Evolutionary conservation across 2,797 vertebrate genomes (phyloP).

Genomic region (Petrocephalus sullivani): DNA sequence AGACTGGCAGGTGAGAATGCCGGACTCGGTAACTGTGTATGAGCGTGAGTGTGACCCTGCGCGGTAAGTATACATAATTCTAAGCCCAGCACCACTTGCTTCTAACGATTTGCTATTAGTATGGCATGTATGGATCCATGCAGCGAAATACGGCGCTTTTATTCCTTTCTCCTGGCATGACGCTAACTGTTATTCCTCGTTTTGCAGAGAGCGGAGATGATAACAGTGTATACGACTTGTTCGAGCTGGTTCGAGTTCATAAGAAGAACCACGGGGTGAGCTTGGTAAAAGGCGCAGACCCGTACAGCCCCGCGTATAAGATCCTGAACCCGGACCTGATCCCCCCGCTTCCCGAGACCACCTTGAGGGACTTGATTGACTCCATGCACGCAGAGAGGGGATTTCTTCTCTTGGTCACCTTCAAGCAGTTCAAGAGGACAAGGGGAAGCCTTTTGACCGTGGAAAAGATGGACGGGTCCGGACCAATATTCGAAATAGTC

Average conservation of each 20-base stretch:
- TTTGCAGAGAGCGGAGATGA: slow-evolving; percentile 72
- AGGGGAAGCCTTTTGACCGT: slow-evolving; percentile 79
- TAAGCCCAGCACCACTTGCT: not conserved
- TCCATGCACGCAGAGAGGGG: slow-evolving; percentile 84
- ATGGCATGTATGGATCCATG: not conserved
- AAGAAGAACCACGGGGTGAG: slow-evolving; percentile 77
- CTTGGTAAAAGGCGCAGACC: slow-evolving; percentile 81
- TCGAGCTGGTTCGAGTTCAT: slow-evolving; percentile 72
- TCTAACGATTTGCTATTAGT: not conserved
- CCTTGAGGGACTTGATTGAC: slow-evolving; percentile 90
- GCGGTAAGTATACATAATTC: too few relatives aligned
- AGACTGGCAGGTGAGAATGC: slow-evolving; percentile 75
- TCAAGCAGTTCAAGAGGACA: slow-evolving; percentile 83
- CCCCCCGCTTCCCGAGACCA: slow-evolving; percentile 75
- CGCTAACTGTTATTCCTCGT: slow-evolving; percentile 27
- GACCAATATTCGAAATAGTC: slow-evolving; percentile 83
- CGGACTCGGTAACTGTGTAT: not conserved
- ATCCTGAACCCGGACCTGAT: slow-evolving; percentile 85
- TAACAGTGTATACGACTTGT: slow-evolving; percentile 87
- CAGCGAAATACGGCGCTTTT: not conserved
- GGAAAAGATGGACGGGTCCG: slow-evolving; percentile 77
- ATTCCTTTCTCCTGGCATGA: not conserved
- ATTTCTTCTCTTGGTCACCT: slow-evolving; percentile 84
- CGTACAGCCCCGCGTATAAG: slow-evolving; percentile 87
- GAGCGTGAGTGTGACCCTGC: not conserved